Evolutionary conservation across 2,797 vertebrate genomes (phyloP).

Genomic region (Micrastur ruficollis): DNA sequence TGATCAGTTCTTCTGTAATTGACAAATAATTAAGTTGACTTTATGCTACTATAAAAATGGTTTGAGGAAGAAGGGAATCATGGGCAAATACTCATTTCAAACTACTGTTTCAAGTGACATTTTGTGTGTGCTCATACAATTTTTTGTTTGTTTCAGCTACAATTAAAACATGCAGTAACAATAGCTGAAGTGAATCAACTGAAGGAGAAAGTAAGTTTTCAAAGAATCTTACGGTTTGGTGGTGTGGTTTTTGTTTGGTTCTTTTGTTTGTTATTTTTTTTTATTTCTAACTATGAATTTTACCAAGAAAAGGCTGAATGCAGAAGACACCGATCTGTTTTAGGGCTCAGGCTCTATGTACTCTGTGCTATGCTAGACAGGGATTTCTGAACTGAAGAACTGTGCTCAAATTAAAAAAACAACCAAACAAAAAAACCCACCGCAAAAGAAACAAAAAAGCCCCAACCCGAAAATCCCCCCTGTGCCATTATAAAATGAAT

Average conservation of each 20-base stretch:
- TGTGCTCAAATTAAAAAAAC: background rate
- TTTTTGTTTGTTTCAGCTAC: slow-evolving; percentile 76
- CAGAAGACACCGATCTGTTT: background rate
- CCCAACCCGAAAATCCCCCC: background rate
- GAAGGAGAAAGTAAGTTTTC: slow-evolving; percentile 82
- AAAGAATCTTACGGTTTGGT: background rate
- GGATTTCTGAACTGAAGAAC: background rate
- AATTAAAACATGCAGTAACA: slow-evolving; percentile 84
- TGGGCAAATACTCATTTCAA: background rate
- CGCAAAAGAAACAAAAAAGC: background rate
- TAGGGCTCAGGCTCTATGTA: background rate
- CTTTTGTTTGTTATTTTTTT: background rate
- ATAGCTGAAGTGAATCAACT: slow-evolving; percentile 84
- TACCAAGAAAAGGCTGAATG: background rate
- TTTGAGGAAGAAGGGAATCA: background rate
- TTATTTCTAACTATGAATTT: background rate
- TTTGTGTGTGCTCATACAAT: background rate
- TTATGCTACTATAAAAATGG: background rate
- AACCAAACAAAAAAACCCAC: too few relatives aligned
- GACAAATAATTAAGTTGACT: background rate
- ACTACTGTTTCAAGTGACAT: background rate
- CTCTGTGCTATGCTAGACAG: background rate
- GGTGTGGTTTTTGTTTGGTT: background rate
- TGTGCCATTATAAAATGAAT: background rate
- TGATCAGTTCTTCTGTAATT: background rate